Evolutionary conservation across 2,888 invertebrate species (phyloP), one percentile per base, ranked within the genome.

Genomic region (Ypsolopha scabrella): DNA sequence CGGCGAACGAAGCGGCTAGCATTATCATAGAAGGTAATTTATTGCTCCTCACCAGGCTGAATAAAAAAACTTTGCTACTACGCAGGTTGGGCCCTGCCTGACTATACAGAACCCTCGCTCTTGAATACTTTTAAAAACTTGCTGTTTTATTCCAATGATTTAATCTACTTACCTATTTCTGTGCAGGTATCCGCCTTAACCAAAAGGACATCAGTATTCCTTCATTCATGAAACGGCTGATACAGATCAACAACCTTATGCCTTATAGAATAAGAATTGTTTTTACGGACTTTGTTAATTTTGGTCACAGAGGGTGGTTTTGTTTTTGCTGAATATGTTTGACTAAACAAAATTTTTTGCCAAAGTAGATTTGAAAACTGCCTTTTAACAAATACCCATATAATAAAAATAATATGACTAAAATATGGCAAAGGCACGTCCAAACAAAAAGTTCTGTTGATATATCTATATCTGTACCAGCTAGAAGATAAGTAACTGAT

Each of bases 251-350:
- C 68, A 78, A 79, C 62, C 70, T 85, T 56, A 66, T 86, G 71
- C 86, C 86, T 0, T 75, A 80, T 61, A 72, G 75, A 57, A 72
- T 86, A 75, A 72, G 79, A 59, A 71, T 81, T 50, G 79, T 86
- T 59, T 76, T 85, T 51, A 70, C 68, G 0, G 86, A 86, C 57
- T 86, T 86, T 63, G 85, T 83, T 55, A 86, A 80, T 58, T 80
- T 76, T 41, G 67, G 73, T 41, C 80, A 85, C 53, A 71, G 86
- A 48, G 80, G 79, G 34, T 86, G 86, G 86, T 86, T 86, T 64
- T 80, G 79, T 66, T 86, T 77, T 63, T 86, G 86, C 60, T 86
- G 63, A 78, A 35, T 6, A 24, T 24, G 24, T 24, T 24, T 24
- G 24, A 24, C 24, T 24, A 24, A 3, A 24, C 24, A 24, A 24